Evolutionary conservation across 2,113 vertebrate genomes (phyloP).

Genomic region (Microtus richardsoni): DNA sequence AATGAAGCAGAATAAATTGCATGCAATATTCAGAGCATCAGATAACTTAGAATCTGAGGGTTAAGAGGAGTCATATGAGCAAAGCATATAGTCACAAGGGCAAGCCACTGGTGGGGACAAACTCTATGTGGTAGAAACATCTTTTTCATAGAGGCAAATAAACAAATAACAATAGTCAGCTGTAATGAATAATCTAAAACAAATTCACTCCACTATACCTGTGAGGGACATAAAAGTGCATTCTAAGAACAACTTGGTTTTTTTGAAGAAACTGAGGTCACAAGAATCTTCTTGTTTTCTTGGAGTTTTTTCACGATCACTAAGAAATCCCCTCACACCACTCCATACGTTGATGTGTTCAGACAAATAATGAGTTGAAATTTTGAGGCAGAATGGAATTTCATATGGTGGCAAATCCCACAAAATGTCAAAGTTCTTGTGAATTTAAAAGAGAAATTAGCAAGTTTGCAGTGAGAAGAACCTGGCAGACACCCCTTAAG

Average conservation of each 20-base stretch:
- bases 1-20: not conserved
- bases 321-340: not conserved
- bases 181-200: not conserved
- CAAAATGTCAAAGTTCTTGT: not conserved
- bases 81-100: not conserved
- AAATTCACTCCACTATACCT: not conserved
- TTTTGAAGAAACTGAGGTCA: not conserved
- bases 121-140: not conserved
- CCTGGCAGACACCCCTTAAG: not conserved
- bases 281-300: not conserved
- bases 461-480: not conserved
- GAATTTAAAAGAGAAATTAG: not conserved
- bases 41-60: not conserved
- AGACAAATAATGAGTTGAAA: not conserved
- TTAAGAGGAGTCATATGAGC: not conserved
- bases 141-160: not conserved
- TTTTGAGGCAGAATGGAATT: not conserved
- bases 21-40: not conserved
- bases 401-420: not conserved
- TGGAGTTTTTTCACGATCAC: not conserved
- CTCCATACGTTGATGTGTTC: not conserved
- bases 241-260: not conserved
- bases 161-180: not conserved
- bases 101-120: not conserved
- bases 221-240: not conserved